These are phyloP conservation scores for Ginglymostoma cirratum DNA, from an alignment of 2,113 vertebrate species.

Conservation along the genomic window DNA sequence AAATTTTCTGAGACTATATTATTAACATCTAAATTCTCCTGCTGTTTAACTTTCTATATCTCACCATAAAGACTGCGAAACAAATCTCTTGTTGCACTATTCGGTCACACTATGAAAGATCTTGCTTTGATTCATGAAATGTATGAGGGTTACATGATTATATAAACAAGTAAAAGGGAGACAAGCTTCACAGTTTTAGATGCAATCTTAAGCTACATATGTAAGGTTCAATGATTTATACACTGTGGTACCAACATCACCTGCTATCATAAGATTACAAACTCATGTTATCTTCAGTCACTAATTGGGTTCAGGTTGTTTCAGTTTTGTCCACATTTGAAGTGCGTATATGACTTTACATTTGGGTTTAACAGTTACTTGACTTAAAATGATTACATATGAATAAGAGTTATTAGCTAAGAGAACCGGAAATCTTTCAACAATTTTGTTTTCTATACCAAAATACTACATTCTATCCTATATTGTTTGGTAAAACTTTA, in stretches of 20 bases:
- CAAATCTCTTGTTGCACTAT: not conserved
- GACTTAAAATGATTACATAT: not conserved
- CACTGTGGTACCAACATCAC: not conserved
- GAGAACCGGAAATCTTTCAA: not conserved
- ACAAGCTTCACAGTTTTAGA: not conserved
- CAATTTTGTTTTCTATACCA: not conserved
- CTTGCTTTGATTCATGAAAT: conserved; percentile 11
- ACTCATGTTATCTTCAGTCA: not conserved
- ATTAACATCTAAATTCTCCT: not conserved
- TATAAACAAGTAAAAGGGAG: not conserved
- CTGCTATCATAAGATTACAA: not conserved
- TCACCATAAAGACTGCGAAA: not conserved
- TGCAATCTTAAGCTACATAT: not conserved
- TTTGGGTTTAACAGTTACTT: not conserved
- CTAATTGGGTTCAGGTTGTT: not conserved
- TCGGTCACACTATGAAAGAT: not conserved
- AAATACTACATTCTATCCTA: not conserved
- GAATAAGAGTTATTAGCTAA: not conserved
- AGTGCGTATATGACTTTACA: not conserved
- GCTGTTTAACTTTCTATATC: not conserved
- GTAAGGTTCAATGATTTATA: not conserved
- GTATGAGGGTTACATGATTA: not conserved
- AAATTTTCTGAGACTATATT: not conserved
- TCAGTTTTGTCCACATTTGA: not conserved
- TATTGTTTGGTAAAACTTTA: not conserved